These are phyloP conservation scores for Tetranychus piercei DNA, from an alignment of 2,888 invertebrate species.

Conservation along the genomic window DNA sequence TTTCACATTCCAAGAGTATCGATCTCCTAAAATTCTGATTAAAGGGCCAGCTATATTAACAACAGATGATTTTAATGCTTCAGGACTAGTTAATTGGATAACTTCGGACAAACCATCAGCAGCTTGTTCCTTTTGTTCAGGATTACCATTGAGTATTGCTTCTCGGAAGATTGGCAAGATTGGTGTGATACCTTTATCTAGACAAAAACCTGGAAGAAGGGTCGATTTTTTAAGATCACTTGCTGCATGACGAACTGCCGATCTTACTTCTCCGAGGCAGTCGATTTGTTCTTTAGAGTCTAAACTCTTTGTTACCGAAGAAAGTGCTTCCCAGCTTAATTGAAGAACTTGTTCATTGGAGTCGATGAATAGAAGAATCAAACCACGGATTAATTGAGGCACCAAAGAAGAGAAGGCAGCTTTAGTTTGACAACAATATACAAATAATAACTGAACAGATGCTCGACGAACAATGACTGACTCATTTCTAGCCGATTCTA, in stretches of 20 bases:
- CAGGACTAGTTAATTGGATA: conserved; percentile 61
- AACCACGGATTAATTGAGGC: conserved; percentile 64
- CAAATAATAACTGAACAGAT: conserved; percentile 65
- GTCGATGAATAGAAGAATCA: conserved; percentile 66
- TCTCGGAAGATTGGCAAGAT: conserved; percentile 86
- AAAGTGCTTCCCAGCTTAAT: conserved; percentile 76
- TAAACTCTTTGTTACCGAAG: conserved; percentile 56
- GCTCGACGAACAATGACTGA: conserved; percentile 47
- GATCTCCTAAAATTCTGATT: conserved; percentile 86
- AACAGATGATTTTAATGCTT: conserved; percentile 80
- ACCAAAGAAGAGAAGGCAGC: conserved; percentile 72
- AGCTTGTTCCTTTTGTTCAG: conserved; percentile 86
- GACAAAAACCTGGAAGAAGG: conserved; percentile 72
- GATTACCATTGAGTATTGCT: conserved; percentile 79
- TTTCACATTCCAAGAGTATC: conserved; percentile 82
- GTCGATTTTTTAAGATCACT: conserved; percentile 54
- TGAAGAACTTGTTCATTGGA: conserved; percentile 58
- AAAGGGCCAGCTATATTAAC: conserved; percentile 93
- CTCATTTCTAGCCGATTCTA: conserved; percentile 52
- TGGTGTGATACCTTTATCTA: conserved; percentile 82
- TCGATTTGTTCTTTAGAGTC: conserved; percentile 63
- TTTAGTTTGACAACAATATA: conserved; percentile 71
- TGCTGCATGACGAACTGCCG: conserved; percentile 74
- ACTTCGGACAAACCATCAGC: conserved; percentile 71
- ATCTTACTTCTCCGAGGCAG: conserved; percentile 71